Conservation (phyloP, 1,140 invertebrate species). For the Temnothorax nylanderi region DNA sequence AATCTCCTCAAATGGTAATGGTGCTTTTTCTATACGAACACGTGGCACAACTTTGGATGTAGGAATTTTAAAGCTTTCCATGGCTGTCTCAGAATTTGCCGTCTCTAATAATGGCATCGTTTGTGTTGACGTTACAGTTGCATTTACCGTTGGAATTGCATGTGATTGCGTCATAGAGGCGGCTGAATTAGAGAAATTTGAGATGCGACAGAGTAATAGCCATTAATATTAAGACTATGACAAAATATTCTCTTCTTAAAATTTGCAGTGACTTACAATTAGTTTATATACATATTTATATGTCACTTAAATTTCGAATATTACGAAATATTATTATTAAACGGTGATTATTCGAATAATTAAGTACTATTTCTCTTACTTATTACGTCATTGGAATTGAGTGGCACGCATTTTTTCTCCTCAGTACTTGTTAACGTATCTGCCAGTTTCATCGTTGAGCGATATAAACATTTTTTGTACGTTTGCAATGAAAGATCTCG, state of each 20-base stretch:
- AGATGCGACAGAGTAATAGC: neutral
- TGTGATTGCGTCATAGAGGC: conserved; percentile 33
- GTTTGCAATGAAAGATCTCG: conserved; percentile 36
- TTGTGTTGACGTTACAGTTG: conserved; percentile 28
- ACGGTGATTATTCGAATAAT: neutral
- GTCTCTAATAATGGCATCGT: conserved; percentile 54
- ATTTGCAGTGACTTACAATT: neutral
- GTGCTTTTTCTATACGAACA: conserved; percentile 56
- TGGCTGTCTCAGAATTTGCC: neutral
- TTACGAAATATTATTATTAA: neutral
- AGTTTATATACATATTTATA: neutral
- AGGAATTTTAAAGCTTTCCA: conserved; percentile 50
- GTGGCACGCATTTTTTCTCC: conserved; percentile 35
- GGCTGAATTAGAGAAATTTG: conserved; percentile 16
- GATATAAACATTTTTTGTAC: conserved; percentile 24
- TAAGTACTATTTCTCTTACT: conserved; percentile 33
- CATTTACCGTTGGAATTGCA: conserved; percentile 6
- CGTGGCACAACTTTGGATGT: neutral
- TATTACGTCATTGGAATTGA: conserved; percentile 45
- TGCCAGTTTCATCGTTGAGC: conserved; percentile 40
- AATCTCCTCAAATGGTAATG: conserved; percentile 87
- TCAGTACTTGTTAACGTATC: conserved; percentile 30
- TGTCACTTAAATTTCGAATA: neutral
- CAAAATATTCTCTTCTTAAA: neutral
- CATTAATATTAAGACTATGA: neutral